Evolutionary conservation across 1,140 invertebrate genomes (phyloP).

Genomic region (Meloidogyne hapla): DNA sequence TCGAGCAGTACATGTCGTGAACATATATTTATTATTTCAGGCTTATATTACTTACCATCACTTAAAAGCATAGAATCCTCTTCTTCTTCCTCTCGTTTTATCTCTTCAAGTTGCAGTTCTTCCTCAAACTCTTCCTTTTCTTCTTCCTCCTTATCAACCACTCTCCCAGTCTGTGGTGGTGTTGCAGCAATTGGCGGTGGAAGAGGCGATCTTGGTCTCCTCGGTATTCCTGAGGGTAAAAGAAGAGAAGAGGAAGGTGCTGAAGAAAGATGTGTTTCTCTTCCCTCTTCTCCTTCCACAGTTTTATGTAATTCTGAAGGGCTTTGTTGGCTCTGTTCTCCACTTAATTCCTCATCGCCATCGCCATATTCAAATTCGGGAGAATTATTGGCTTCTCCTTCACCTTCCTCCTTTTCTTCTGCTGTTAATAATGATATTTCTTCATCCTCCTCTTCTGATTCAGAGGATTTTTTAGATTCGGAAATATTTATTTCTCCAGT

Average conservation of each 20-base stretch:
- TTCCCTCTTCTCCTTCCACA: not conserved
- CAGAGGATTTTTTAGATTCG: not conserved
- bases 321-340: not conserved
- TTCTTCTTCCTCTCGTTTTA: constrained; percentile 6
- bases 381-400: not conserved
- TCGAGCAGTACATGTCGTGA: too few relatives aligned
- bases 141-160: not conserved
- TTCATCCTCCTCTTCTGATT: constrained; percentile 5
- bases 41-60: not conserved
- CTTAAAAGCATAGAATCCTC: constrained; percentile 11
- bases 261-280: not conserved
- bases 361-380: constrained; percentile 7
- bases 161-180: constrained; percentile 8
- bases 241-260: constrained; percentile 8
- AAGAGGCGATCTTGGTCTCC: constrained; percentile 25
- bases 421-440: not conserved
- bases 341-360: constrained; percentile 9
- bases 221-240: constrained; percentile 7
- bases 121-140: not conserved
- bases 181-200: constrained; percentile 23
- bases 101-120: constrained; percentile 5
- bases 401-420: not conserved
- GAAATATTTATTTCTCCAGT: not conserved
- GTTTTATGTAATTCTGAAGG: not conserved
- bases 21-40: not conserved